These are phyloP conservation scores for Microctenopoma steveboyesi DNA, from an alignment of 2,797 vertebrate species.

Conservation along the genomic window DNA sequence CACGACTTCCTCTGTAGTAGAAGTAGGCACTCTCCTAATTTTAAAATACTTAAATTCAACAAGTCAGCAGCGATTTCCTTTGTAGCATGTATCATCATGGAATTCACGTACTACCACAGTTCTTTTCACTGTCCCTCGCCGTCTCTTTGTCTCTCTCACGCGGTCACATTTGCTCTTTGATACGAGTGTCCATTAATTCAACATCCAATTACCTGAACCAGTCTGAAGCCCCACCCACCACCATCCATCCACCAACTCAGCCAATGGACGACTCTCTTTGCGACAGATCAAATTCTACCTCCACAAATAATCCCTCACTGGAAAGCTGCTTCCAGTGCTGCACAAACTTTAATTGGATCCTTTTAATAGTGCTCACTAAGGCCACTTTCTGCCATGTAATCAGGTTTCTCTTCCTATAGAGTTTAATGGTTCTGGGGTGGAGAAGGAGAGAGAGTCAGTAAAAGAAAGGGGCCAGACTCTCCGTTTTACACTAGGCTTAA, in stretches of 20 bases:
- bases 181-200: constrained; percentile 57
- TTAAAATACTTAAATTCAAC: constrained; percentile 4
- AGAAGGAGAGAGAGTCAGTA: constrained; percentile 10
- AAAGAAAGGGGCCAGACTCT: constrained; percentile 53
- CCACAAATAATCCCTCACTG: constrained; percentile 66
- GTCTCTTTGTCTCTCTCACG: not conserved
- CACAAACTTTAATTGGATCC: constrained; percentile 80
- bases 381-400: constrained; percentile 78
- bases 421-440: constrained; percentile 64
- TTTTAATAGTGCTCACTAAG: constrained; percentile 78
- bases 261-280: constrained; percentile 38
- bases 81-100: not conserved
- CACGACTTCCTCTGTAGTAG: not conserved
- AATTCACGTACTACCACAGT: not conserved
- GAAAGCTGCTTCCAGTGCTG: constrained; percentile 62
- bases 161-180: constrained; percentile 42
- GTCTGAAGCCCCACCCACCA: constrained; percentile 49
- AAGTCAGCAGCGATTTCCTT: not conserved
- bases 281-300: constrained; percentile 65
- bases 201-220: constrained; percentile 66
- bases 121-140: not conserved
- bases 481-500: constrained; percentile 76
- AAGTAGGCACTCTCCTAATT: not conserved
- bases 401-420: constrained; percentile 75
- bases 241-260: constrained; percentile 38